A percentile compares a stretch with the other conserved stretches of the same genome.
These are phyloP conservation scores for Plectus sambesii DNA, from an alignment of 1,140 invertebrate genomes.

Conservation along the genomic window DNA sequence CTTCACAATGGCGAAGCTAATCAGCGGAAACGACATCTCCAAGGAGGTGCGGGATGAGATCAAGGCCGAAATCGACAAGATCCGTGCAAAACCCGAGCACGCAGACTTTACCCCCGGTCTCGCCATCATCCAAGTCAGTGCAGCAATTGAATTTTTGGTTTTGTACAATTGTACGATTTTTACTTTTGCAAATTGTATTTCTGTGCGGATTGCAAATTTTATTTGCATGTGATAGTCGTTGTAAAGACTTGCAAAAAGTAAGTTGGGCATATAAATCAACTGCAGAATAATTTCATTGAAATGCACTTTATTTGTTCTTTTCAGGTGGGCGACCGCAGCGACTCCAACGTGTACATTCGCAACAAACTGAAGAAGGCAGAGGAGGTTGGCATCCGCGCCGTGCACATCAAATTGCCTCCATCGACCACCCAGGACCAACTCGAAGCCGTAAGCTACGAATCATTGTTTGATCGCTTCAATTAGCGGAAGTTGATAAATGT, in stretches of 20 bases:
- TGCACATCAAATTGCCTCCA: conserved; percentile 67
- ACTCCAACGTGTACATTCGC: conserved; percentile 97
- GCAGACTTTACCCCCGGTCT: conserved; percentile 30
- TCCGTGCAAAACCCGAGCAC: conserved; percentile 27
- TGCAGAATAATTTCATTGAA: no score
- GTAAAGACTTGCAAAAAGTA: no score
- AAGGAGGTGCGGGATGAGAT: conserved; percentile 32
- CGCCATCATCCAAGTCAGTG: conserved; percentile 41
- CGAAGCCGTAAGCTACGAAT: no score
- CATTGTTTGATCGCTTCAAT: no score
- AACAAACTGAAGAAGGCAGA: conserved; percentile 86
- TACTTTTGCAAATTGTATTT: conserved; percentile 1
- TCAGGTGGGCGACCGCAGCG: conserved; percentile 76
- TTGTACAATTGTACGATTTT: not conserved
- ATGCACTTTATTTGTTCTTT: no score
- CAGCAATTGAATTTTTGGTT: conserved; percentile 4
- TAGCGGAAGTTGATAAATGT: no score
- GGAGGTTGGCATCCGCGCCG: conserved; percentile 74
- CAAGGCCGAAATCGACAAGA: conserved; percentile 18
- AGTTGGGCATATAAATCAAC: no score
- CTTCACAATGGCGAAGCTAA: no score
- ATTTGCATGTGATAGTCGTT: no score
- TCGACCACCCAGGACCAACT: conserved; percentile 68
- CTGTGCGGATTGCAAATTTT: conserved; percentile 1
- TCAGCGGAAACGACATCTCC: conserved; percentile 39